A percentile compares a stretch with the other conserved stretches of the same genome.
Evolutionary conservation across 2,113 vertebrate genomes (phyloP).

Genomic region (Carollia perspicillata): DNA sequence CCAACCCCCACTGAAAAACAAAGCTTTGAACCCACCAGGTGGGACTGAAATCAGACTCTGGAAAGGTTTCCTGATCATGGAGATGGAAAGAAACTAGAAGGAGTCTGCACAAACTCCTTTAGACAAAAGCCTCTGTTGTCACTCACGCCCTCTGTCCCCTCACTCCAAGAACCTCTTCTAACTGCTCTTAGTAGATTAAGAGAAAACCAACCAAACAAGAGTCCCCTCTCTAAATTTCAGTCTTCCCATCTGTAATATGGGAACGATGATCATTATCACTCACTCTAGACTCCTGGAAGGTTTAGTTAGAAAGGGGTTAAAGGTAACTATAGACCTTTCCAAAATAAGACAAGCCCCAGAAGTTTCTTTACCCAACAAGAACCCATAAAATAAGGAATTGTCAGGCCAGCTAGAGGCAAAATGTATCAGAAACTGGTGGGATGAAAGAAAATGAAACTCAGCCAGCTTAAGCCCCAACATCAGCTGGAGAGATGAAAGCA

Average conservation of each 20-base stretch:
- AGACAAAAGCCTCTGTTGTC: neutral
- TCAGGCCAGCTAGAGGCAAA: slow-evolving; percentile 15
- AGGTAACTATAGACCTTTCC: neutral
- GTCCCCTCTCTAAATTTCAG: neutral
- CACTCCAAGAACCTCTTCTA: neutral
- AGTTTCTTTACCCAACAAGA: slow-evolving; percentile 36
- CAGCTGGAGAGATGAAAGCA: slow-evolving; percentile 41
- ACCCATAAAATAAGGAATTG: neutral
- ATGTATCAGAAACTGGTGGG: slow-evolving; percentile 10
- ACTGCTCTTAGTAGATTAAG: neutral
- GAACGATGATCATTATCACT: neutral
- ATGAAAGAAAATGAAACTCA: slow-evolving; percentile 21
- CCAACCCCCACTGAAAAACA: slow-evolving; percentile 43
- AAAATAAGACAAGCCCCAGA: slow-evolving; percentile 45
- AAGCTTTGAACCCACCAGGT: slow-evolving; percentile 48
- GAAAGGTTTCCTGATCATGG: slow-evolving; percentile 38
- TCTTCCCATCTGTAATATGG: slow-evolving; percentile 38
- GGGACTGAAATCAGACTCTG: slow-evolving; percentile 50
- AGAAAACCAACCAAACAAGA: neutral
- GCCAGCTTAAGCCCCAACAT: slow-evolving; percentile 32
- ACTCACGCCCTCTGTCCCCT: neutral
- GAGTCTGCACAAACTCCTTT: neutral
- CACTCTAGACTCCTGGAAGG: neutral
- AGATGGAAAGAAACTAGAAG: slow-evolving; percentile 32
- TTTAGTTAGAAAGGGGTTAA: neutral